Percentiles rank a stretch among this genome's conserved stretches.
phyloP scores from a whole-genome alignment of 2,888 invertebrate genomes.

The Pristionchus entomophagus region DNA sequence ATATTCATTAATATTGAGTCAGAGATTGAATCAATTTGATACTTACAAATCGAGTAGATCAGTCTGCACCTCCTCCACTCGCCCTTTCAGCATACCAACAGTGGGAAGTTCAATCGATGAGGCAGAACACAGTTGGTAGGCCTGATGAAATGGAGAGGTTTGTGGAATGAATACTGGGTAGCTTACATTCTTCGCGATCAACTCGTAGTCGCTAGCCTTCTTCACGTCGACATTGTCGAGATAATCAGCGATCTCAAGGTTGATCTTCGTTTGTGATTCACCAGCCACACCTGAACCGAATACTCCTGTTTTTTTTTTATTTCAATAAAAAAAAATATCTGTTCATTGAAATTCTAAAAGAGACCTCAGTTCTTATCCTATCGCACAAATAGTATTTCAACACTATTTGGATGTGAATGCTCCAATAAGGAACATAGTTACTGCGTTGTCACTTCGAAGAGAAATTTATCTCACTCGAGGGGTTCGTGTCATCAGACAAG shows the following conservation, averaged over 20 bases:
- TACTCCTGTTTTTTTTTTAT: no score
- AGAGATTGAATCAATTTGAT: no score
- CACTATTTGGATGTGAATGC: no score
- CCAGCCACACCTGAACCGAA: constrained; percentile 64
- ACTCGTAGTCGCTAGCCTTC: not conserved
- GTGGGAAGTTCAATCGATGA: not conserved
- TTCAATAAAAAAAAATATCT: no score
- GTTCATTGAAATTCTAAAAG: no score
- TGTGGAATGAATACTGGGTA: no score
- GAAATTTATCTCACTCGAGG: not conserved
- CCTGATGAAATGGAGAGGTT: not conserved
- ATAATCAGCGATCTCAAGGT: constrained; percentile 56
- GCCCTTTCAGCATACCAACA: not conserved
- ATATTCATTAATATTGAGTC: no score
- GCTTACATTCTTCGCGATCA: constrained; percentile 39
- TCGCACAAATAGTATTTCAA: no score
- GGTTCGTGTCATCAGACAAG: not conserved
- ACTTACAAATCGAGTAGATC: constrained; percentile 40
- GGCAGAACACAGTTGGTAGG: constrained; percentile 42
- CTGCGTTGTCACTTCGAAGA: no score
- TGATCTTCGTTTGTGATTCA: constrained; percentile 65
- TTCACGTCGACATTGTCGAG: constrained; percentile 54
- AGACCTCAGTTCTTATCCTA: no score
- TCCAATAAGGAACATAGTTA: no score
- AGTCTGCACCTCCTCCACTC: constrained; percentile 36